Conservation (phyloP, 2,888 invertebrate species). For the Nemotelus pantherinus region DNA sequence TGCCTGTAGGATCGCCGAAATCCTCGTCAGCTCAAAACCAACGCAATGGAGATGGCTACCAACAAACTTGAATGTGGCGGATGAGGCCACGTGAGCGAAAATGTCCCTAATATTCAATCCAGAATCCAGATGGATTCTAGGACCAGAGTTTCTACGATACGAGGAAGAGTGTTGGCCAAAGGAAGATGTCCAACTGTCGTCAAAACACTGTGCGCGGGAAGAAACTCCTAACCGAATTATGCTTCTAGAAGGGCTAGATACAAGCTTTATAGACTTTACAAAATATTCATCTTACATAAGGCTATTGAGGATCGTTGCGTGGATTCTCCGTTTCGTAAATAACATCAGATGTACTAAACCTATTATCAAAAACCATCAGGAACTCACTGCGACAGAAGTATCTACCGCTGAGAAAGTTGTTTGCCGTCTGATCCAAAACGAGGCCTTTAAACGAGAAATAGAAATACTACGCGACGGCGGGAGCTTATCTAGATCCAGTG, state of each 20-base stretch:
- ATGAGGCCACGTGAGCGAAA: constrained; percentile 49
- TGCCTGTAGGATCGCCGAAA: constrained; percentile 46
- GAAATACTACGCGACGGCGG: not conserved
- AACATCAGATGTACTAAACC: not conserved
- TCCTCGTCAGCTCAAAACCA: constrained; percentile 32
- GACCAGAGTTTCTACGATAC: not conserved
- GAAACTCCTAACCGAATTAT: not conserved
- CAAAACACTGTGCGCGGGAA: not conserved
- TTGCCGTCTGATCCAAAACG: not conserved
- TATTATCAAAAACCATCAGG: not conserved
- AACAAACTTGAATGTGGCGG: constrained; percentile 43
- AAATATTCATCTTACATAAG: not conserved
- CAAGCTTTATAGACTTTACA: not conserved
- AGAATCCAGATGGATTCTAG: no score
- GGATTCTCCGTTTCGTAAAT: not conserved
- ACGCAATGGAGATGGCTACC: constrained; percentile 52
- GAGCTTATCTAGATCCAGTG: not conserved
- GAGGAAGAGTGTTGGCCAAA: not conserved
- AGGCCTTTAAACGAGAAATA: not conserved
- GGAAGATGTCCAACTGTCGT: constrained; percentile 2
- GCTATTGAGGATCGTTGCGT: not conserved
- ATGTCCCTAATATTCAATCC: no score
- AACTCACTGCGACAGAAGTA: not conserved
- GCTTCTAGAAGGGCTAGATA: not conserved
- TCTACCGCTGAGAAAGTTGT: not conserved